phyloP scores from a whole-genome alignment of 2,113 vertebrate genomes.

The Entomyzon cyanotis region DNA sequence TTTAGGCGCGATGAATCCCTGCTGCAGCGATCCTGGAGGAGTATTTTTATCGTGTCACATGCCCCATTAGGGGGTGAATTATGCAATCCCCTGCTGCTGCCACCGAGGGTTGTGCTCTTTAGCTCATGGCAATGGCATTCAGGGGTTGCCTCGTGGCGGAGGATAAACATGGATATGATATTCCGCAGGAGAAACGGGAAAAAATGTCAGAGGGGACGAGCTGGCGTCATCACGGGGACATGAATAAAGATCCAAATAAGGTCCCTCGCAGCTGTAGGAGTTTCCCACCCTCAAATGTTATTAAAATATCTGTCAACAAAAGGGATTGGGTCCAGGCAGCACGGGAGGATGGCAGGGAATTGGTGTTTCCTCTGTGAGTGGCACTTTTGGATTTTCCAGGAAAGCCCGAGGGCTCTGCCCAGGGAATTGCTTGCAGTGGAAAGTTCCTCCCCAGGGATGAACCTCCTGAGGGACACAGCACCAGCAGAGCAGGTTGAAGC shows the following conservation, averaged over 20 bases:
- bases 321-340: neutral
- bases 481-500: neutral
- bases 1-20: neutral
- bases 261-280: neutral
- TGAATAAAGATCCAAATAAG: constrained; percentile 42
- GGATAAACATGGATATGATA: constrained; percentile 14
- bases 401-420: neutral
- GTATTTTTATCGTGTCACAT: constrained; percentile 60
- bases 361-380: neutral
- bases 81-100: neutral
- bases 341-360: neutral
- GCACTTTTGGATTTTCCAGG: neutral
- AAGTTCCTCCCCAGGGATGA: neutral
- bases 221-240: neutral
- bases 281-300: neutral
- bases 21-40: neutral
- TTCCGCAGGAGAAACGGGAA: neutral
- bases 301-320: neutral
- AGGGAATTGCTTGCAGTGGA: neutral
- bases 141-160: constrained; percentile 42
- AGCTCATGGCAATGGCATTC: constrained; percentile 17
- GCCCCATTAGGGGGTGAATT: constrained; percentile 26
- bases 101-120: constrained; percentile 4
- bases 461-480: fast-evolving
- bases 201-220: constrained; percentile 1